Conservation (phyloP, 1,140 invertebrate genomes). For the Aphaenogaster ashmeadi region DNA sequence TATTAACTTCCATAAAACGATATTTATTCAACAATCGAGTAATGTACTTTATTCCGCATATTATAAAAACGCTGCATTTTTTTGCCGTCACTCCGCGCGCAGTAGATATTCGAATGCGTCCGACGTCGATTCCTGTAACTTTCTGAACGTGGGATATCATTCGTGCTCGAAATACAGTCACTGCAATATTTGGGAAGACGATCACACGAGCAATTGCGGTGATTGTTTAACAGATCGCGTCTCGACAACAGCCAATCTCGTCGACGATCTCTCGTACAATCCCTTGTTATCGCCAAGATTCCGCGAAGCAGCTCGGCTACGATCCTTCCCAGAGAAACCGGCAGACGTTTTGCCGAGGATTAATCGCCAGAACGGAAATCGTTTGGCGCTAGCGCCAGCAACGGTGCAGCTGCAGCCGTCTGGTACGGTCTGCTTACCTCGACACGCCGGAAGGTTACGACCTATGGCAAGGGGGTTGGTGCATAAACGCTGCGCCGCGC, state of each 20-base stretch:
- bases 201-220: neutral
- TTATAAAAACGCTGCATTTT: conserved; percentile 21
- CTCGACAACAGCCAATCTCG: neutral
- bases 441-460: conserved; percentile 76
- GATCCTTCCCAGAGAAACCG: conserved; percentile 42
- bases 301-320: neutral
- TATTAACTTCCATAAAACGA: conserved; percentile 40
- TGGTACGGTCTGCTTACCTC: conserved; percentile 73
- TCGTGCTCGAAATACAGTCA: too few species aligned
- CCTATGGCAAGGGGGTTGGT: conserved; percentile 71
- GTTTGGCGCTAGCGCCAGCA: conserved; percentile 58
- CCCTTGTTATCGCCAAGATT: conserved; percentile 15
- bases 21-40: conserved; percentile 59
- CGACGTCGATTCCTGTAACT: conserved; percentile 1
- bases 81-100: neutral
- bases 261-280: neutral
- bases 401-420: conserved; percentile 67
- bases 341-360: conserved; percentile 57
- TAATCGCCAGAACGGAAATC: conserved; percentile 77
- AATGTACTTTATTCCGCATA: conserved; percentile 1
- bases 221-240: neutral
- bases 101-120: neutral
- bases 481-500: conserved; percentile 56
- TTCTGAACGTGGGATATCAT: neutral
- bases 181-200: neutral